These are phyloP conservation scores for Bedellia somnulentella DNA, from an alignment of 2,888 invertebrate species.

Conservation along the genomic window DNA sequence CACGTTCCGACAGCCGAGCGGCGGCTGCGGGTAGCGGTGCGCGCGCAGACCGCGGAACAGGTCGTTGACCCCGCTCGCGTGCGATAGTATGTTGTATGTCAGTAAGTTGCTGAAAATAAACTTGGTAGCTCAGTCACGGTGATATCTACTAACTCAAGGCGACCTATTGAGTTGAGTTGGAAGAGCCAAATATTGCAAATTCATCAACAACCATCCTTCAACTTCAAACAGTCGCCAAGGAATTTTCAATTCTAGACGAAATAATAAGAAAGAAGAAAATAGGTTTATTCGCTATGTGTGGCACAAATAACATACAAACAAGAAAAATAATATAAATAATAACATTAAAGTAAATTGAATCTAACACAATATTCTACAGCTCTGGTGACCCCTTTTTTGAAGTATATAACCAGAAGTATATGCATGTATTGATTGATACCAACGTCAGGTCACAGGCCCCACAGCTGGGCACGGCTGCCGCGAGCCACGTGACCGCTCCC, in stretches of 20 bases:
- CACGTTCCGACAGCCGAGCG: constrained; percentile 20
- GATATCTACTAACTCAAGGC: neutral
- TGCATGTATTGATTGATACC: constrained; percentile 14
- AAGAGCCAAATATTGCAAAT: neutral
- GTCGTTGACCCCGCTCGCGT: constrained; percentile 24
- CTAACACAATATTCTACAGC: neutral
- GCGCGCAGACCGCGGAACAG: constrained; percentile 21
- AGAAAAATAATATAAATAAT: no score
- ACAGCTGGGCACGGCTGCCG: constrained; percentile 32
- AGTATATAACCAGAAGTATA: constrained; percentile 9
- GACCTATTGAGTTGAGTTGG: neutral
- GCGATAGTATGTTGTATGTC: constrained; percentile 25
- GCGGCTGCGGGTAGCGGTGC: constrained; percentile 22
- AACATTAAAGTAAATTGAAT: neutral
- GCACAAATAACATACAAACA: no score
- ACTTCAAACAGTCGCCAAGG: no score
- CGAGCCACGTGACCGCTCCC: constrained; percentile 32
- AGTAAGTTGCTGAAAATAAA: constrained; percentile 21
- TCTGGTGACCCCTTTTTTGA: neutral
- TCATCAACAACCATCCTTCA: neutral
- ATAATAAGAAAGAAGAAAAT: no score
- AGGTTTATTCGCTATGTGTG: no score
- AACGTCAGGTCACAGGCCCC: constrained; percentile 22
- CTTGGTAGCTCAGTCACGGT: neutral
- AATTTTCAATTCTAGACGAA: no score